phyloP scores from a whole-genome alignment of 2,888 invertebrate species.

The Scotopteryx bipunctaria region DNA sequence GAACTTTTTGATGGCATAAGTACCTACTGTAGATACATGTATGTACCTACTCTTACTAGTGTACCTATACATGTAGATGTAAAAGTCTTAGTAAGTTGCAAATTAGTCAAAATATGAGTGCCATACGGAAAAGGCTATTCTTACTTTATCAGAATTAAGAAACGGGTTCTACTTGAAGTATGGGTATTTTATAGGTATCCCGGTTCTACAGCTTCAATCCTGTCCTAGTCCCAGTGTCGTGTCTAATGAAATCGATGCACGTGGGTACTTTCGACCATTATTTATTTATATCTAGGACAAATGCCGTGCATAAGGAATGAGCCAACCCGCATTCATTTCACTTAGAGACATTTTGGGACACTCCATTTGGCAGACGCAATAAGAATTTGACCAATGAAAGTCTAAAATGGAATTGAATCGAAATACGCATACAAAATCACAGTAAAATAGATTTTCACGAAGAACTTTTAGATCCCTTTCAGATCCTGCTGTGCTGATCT shows the following conservation, averaged over 20 bases:
- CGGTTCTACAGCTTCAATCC: conserved; percentile 40
- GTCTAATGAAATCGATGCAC: conserved; percentile 33
- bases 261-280: conserved; percentile 39
- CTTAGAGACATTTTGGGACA: conserved; percentile 49
- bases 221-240: conserved; percentile 48
- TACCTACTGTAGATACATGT: no score
- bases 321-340: conserved; percentile 50
- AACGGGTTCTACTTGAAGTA: background rate
- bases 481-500: no score
- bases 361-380: conserved; percentile 13
- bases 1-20: no score
- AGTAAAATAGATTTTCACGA: no score
- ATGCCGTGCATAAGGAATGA: conserved; percentile 62
- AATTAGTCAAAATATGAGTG: no score
- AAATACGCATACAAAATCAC: no score
- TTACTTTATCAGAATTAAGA: no score
- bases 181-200: conserved; percentile 28
- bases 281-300: conserved; percentile 47
- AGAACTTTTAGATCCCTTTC: no score
- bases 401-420: background rate
- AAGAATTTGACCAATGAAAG: background rate
- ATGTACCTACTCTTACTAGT: no score
- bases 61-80: no score
- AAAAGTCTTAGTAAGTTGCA: no score
- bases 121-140: no score